Base-by-base conservation (phyloP, 2,113 vertebrate genomes). In the Otus sunia region DNA sequence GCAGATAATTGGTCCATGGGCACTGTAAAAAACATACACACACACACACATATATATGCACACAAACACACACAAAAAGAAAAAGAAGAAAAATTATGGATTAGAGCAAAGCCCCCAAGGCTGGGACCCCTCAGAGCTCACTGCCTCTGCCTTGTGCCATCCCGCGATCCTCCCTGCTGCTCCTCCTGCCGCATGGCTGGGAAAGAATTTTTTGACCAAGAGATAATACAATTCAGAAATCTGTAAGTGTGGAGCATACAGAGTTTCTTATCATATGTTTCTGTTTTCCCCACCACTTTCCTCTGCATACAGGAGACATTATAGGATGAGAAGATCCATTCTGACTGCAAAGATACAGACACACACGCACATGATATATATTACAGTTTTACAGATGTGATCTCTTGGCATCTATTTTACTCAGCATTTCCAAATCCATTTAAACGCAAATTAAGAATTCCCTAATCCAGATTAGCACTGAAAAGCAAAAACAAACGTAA, bases 401-500 rank as follows among this genome's bases (percentile, higher is more conserved):
- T 36, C 41, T 60, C 37, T 13, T 45, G 10, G 41, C 25, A 36
- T 32, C 60, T 82, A 21, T 43, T 81, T 74, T 66, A 88, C 50
- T 56, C 20, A 62, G 50, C 53, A 73, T 69, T 73, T 94, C 34
- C 62, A 88, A 74, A 74, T 41, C 50, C 27, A n/a, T 67, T 86
- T 86, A 36, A 83, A 55, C 50, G 26, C 56, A 71, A 86, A 84
- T 74, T 53, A 84, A 74, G 79, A 66, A 89, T 59, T 43, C 11
- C n/a, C 34, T 88, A 91, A 84, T 74, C 86, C 68, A 94, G 79
- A 88, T 88, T 71, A 93, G 17, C 36, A 18, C 27, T 37, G 39
- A 56, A 90, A 88, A 91, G 36, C 50, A 60, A 83, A n/a, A 43
- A 30, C 39, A 81, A 91, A 68, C 0, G 0, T 41, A n/a, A 94